phyloP scores from a whole-genome alignment of 2,113 vertebrate species.

The Centropristis striata region DNA sequence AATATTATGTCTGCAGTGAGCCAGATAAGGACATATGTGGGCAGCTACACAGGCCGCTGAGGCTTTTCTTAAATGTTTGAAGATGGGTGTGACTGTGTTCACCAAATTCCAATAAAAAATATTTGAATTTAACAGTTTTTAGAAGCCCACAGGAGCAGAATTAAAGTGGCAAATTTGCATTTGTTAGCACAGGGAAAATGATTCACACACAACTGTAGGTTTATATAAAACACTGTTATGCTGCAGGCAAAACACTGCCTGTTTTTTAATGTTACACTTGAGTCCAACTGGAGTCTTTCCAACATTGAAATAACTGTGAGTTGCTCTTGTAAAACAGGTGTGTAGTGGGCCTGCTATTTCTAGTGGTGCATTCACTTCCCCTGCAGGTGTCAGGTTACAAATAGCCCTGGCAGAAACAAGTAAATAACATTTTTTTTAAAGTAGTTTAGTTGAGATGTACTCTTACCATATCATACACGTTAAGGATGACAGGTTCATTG shows the following conservation, averaged over 20 bases:
- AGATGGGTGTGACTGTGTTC: background rate
- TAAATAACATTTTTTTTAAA: background rate
- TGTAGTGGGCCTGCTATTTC: conserved; percentile 9
- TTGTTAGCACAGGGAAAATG: background rate
- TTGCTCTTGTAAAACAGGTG: conserved; percentile 40
- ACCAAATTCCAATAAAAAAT: background rate
- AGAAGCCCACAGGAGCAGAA: too few species aligned
- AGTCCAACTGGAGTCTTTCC: background rate
- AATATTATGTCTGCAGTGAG: background rate
- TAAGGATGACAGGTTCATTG: conserved; percentile 95
- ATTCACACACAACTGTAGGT: background rate
- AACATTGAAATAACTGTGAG: conserved; percentile 7
- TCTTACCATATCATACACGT: conserved; percentile 97
- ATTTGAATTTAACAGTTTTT: background rate
- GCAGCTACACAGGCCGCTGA: background rate
- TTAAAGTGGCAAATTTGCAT: background rate
- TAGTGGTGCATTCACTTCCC: conserved; percentile 13
- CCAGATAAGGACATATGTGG: background rate
- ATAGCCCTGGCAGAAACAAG: background rate
- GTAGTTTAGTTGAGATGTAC: background rate
- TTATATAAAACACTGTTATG: background rate
- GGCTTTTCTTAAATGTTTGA: background rate
- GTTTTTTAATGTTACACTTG: background rate
- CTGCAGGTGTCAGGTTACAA: conserved; percentile 32
- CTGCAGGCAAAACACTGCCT: background rate